phyloP scores from a whole-genome alignment of 1,140 invertebrate species.

The Xylocopa sonorina region DNA sequence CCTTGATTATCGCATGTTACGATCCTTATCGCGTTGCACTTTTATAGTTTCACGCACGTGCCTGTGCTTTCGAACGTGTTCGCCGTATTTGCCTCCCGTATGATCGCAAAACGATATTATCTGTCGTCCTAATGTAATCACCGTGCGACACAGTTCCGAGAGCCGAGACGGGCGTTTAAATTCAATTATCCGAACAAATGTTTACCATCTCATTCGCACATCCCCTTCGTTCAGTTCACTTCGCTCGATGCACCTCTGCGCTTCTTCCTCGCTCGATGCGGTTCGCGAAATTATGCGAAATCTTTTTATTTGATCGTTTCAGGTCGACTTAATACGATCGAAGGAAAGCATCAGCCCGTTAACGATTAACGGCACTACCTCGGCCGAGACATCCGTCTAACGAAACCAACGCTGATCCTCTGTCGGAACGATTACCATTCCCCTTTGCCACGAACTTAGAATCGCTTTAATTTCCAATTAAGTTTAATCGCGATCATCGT shows the following conservation, averaged over 20 bases:
- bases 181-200: not conserved
- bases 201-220: not conserved
- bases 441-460: too few relatives aligned
- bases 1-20: not conserved
- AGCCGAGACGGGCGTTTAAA: not conserved
- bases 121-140: not conserved
- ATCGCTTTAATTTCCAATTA: too few relatives aligned
- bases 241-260: too few relatives aligned
- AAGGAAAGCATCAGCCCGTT: constrained; percentile 75
- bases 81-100: too few relatives aligned
- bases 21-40: not conserved
- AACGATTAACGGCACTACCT: constrained; percentile 78
- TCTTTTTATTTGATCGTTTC: constrained; percentile 62
- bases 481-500: not conserved
- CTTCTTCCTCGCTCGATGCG: too few relatives aligned
- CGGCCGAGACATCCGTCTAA: constrained; percentile 79
- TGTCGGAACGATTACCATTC: not conserved
- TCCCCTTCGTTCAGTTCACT: not conserved
- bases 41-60: not conserved
- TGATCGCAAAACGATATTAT: not conserved
- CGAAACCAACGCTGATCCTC: constrained; percentile 24
- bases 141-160: not conserved
- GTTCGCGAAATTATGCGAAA: constrained; percentile 6
- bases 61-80: not conserved
- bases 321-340: constrained; percentile 78